Evolutionary conservation across 1,140 invertebrate species (phyloP), one percentile per base, ranked within the genome.

Genomic region (Cherax quadricarinatus): DNA sequence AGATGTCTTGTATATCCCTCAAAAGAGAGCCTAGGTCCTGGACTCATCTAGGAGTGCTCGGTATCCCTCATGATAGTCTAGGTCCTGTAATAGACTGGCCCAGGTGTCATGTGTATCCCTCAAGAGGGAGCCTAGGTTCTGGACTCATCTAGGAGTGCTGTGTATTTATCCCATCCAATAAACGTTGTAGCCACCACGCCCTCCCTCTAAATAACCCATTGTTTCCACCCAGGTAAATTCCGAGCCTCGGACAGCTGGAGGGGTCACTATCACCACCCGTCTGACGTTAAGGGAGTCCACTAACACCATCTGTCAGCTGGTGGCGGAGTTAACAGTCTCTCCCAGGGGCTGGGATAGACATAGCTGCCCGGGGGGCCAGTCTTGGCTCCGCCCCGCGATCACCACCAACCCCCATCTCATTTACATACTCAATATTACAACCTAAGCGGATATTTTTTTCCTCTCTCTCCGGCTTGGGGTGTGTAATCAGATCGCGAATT

Each of bases 281-380:
- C 80, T 82, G 80, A 82, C 80, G 53, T 49, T 82, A 82, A 82
- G 80, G 53, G 80, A 82, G 80, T 49, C 53, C 80, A 82, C 80
- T 82, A 82, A 24, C 80, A 49, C 80, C 80, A 82, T 82, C 80
- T 82, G 80, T 82, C 80, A 82, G 80, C 51, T 82, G 80, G 80
- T 82, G 48, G 80, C 24, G 80, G 80, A 51, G 80, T 82, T 82
- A 82, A 82, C 80, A 82, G 80, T 41, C 48, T 53, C 80, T 51
- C 80, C 49, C 48, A 53, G 80, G 80, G 48, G 16, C 18, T 3
- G 49, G 49, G 80, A 82, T 30, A 30, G 80, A 51, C 66, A 70
- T 7, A 5, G 66, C 66, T 21, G 21, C 14, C 14, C 14, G 66
- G 66, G 66, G 66, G 66, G 14, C 66, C 30, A 41, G 5, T 7